Percentiles rank a stretch among this genome's conserved stretches.
phyloP scores from a whole-genome alignment of 2,113 vertebrate species.

The Psittacula cyanocephala region DNA sequence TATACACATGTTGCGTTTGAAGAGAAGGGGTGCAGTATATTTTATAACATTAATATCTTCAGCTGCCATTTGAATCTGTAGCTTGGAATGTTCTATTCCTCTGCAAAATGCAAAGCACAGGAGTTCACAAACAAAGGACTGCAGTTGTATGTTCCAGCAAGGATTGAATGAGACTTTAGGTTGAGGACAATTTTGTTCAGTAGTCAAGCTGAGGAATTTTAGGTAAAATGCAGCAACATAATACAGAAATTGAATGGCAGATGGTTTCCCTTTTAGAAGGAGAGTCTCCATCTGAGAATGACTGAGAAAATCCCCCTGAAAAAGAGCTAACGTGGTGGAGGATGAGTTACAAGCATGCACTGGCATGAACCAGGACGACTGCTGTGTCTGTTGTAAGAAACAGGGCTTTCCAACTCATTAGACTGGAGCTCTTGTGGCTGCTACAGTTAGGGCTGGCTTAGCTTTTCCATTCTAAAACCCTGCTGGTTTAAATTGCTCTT shows the following conservation, averaged over 20 bases:
- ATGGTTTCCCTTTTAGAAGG: neutral
- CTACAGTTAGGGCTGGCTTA: neutral
- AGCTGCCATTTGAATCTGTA: neutral
- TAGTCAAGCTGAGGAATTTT: neutral
- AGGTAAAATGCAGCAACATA: neutral
- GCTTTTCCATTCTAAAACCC: constrained; percentile 2
- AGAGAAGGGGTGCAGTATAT: neutral
- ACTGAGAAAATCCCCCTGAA: neutral
- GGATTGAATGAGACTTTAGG: neutral
- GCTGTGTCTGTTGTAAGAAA: neutral
- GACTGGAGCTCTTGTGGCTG: neutral
- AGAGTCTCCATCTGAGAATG: neutral
- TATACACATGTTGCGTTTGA: neutral
- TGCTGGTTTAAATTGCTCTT: constrained; percentile 28
- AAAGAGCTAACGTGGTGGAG: neutral
- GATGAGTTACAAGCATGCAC: neutral
- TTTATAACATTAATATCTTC: neutral
- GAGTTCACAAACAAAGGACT: neutral
- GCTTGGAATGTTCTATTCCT: neutral
- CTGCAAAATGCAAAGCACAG: neutral
- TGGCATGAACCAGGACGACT: neutral
- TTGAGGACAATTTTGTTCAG: neutral
- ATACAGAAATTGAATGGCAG: neutral
- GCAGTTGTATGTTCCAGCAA: neutral
- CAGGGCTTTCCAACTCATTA: neutral